Base-by-base conservation (phyloP, 2,888 invertebrate species). In the Rhagonycha lutea region DNA sequence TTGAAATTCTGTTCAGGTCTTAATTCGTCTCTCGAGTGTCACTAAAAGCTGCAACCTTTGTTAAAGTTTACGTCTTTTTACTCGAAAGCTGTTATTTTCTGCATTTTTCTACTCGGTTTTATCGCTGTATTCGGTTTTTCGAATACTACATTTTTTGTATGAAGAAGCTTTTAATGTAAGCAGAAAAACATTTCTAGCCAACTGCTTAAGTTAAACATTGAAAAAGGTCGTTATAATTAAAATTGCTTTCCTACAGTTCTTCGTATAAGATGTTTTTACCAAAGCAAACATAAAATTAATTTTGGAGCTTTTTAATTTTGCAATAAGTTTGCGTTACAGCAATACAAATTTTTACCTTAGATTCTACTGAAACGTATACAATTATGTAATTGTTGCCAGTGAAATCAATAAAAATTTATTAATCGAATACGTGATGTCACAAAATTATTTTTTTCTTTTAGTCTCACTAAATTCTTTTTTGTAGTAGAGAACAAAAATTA, bases 1-100 rank as follows among this genome's bases (percentile, higher is more conserved):
- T 65, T 65, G 63, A 65, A 65, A 65, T 72, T 67, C 60, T 65
- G 65, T 67, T 67, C 29, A 65, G 71, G 32, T 72, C 70, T 72
- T 26, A 67, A 72, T 72, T 65, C 65, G 65, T 72, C 71, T 72
- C 65, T 24, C 32, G 71, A 72, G 71, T 60, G 71, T 72, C 71
- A 72, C 71, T 72, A 67, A 65, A 70, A 70, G 70, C 70, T 70
- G 70, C 70, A 70, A 70, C 70, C 63, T 65, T 65, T 65, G 63
- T 65, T 65, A 26, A 65, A 65, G 63, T 65, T 65, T 65, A 65
- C 26, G 63, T 32, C 70, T 63, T 62, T 65, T 65, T 65, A 65
- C 63, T 12, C 24, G 63, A 23, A 32, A 14, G 14, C 32, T 24
- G 62, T 23, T 26, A 47, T 72, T 70, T 70, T 62, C 63, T 70